Base-by-base conservation (phyloP, 2,797 vertebrate species). In the Vultur gryphus region DNA sequence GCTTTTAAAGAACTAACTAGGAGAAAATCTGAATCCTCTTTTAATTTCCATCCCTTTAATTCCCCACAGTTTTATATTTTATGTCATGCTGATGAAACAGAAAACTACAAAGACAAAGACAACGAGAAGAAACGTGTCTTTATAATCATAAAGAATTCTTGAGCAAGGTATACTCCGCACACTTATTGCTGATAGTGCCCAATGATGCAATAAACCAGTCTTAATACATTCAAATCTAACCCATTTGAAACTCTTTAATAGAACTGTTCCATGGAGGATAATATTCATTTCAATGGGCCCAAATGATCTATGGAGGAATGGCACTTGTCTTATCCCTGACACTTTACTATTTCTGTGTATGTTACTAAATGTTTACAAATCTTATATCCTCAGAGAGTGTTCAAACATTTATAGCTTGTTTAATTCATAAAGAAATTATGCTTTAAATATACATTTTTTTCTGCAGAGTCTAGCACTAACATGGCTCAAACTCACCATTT, bases 351-450 rank as follows among this genome's bases (percentile, higher is more conserved):
- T 94, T 87, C 61, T 84, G 21, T 80, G 46, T 73, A 44, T 81
- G 39, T 8, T 80, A 54, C 23, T 67, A 87, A 90, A 52, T 90
- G 65, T 65, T 96, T 91, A 71, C 25, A 16, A 87, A 85, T 70
- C 21, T 77, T 95, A 84, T 48, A 84, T 55, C 58, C 49, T 79
- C 54, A 43, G 91, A 70, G 51, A 94, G 17, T 9, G 2, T 81
- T 97, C 55, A 85, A 89, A 93, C 51, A 70, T 93, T 95, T 95
- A 89, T 81, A 76, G 11, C 3, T 39, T 85, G 39, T 88, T 91
- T 83, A 95, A 93, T 83, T 94, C 35, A 83, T 93, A 86, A 92
- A 89, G 37, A 94, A 87, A 72, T 87, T 80, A 84, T 33, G 24
- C 33, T 92, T 90, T 92, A 82, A 89, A 89, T 85, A 83, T 21